Conservation (phyloP, 92 coral and sea anemone genomes). For the Palythoa caribaeorum region DNA sequence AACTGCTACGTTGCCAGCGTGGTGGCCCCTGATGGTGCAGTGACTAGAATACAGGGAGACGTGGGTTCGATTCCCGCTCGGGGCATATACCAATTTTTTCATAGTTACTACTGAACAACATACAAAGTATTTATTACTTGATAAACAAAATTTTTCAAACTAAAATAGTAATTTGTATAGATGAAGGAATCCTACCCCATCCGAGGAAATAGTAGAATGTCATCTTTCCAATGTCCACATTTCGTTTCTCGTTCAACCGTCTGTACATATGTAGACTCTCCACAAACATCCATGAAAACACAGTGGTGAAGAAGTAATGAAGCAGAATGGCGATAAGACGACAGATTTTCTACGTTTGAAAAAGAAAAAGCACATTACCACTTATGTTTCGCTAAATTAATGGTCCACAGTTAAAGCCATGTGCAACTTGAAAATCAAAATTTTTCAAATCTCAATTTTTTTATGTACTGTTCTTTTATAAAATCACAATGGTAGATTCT, state of each 20-base stretch:
- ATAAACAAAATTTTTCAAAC: background rate
- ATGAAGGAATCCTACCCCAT: constrained; percentile 86
- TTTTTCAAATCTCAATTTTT: no score
- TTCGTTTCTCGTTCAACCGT: constrained; percentile 93
- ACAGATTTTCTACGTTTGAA: constrained; percentile 74
- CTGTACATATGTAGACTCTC: constrained; percentile 98
- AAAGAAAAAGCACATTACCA: background rate
- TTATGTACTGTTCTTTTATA: no score
- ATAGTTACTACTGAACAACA: no score
- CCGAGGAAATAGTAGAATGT: constrained; percentile 97
- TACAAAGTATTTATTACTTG: background rate
- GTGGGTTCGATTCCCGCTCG: no score
- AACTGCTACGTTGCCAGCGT: no score
- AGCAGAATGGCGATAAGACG: constrained; percentile 90
- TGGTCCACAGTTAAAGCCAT: no score
- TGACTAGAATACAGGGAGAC: no score
- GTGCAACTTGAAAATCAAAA: background rate
- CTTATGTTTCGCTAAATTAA: no score
- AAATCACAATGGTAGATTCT: no score
- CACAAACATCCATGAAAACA: constrained; percentile 99
- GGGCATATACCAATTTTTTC: no score
- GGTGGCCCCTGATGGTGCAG: no score
- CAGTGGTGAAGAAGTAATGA: constrained; percentile 96
- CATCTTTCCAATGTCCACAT: constrained; percentile 95
- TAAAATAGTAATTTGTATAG: background rate